Conservation (phyloP, 2,797 vertebrate genomes). For the Pseudomugil gertrudae region DNA sequence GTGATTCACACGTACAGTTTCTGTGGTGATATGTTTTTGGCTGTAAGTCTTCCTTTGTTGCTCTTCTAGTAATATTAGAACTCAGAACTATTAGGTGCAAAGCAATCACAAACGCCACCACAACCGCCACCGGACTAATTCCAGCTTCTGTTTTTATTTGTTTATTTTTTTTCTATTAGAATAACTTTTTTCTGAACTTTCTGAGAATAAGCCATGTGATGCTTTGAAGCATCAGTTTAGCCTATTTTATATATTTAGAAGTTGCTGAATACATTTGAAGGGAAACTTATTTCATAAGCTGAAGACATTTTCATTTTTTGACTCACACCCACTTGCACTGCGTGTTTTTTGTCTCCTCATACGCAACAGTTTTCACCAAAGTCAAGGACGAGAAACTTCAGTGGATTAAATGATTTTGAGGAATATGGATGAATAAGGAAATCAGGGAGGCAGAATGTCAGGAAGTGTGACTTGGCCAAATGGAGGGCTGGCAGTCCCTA, state of each 20-base stretch:
- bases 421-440: slow-evolving; percentile 45
- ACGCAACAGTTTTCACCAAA: slow-evolving; percentile 78
- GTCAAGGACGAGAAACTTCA: slow-evolving; percentile 62
- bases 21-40: slow-evolving; percentile 74
- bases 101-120: slow-evolving; percentile 75
- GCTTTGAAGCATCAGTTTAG: slow-evolving; percentile 81
- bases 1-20: slow-evolving; percentile 75
- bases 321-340: slow-evolving; percentile 62
- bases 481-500: slow-evolving; percentile 65
- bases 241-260: slow-evolving; percentile 79
- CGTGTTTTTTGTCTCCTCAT: slow-evolving; percentile 67
- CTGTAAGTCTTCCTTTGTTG: slow-evolving; percentile 85
- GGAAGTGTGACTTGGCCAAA: slow-evolving; percentile 52
- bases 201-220: slow-evolving; percentile 85
- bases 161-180: slow-evolving; percentile 63
- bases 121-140: slow-evolving; percentile 70
- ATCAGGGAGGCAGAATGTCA: slow-evolving; percentile 72
- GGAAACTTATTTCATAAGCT: slow-evolving; percentile 66
- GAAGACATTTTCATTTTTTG: slow-evolving; percentile 63
- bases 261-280: slow-evolving; percentile 65
- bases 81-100: slow-evolving; percentile 75
- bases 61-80: slow-evolving; percentile 79
- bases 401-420: slow-evolving; percentile 49
- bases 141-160: slow-evolving; percentile 45
- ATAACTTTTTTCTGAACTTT: slow-evolving; percentile 72